A percentile compares a stretch with the other conserved stretches of the same genome.
These are phyloP conservation scores for Malurus leucopterus DNA, from an alignment of 2,797 vertebrate genomes.

Conservation along the genomic window DNA sequence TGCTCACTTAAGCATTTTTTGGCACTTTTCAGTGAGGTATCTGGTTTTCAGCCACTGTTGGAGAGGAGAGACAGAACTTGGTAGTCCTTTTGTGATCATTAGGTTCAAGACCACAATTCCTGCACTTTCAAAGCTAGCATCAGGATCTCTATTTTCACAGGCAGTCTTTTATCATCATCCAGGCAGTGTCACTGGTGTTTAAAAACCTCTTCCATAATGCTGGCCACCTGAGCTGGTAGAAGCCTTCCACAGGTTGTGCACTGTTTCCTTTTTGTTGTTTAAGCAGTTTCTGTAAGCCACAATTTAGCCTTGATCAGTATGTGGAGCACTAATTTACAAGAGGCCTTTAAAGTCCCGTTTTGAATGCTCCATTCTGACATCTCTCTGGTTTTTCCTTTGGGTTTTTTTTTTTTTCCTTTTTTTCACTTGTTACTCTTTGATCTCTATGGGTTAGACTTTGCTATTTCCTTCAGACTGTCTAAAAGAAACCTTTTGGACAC, in stretches of 20 bases:
- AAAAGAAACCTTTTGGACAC: slow-evolving; percentile 66
- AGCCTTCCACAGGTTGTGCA: neutral
- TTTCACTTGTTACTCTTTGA: neutral
- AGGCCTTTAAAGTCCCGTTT: neutral
- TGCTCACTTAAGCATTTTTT: neutral
- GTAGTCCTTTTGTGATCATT: neutral
- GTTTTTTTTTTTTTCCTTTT: neutral
- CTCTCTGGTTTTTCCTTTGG: neutral
- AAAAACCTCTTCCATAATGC: neutral
- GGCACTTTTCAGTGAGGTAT: neutral
- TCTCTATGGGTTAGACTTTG: slow-evolving; percentile 10
- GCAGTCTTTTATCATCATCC: neutral
- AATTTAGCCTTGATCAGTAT: neutral
- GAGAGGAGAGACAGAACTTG: neutral
- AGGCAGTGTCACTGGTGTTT: neutral
- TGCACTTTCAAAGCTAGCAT: neutral
- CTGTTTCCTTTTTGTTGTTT: neutral
- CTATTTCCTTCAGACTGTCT: slow-evolving; percentile 38
- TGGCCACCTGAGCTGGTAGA: neutral
- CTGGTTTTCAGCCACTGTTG: neutral
- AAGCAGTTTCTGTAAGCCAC: neutral
- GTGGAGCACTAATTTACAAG: neutral
- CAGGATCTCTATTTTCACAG: neutral
- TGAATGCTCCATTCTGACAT: neutral
- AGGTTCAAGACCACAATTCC: neutral